Evolutionary conservation across 30 jellyfish, hydroid and myxozoan species (phyloP), one percentile per base, ranked within the genome.

Genomic region (Nemopilema nomurai): DNA sequence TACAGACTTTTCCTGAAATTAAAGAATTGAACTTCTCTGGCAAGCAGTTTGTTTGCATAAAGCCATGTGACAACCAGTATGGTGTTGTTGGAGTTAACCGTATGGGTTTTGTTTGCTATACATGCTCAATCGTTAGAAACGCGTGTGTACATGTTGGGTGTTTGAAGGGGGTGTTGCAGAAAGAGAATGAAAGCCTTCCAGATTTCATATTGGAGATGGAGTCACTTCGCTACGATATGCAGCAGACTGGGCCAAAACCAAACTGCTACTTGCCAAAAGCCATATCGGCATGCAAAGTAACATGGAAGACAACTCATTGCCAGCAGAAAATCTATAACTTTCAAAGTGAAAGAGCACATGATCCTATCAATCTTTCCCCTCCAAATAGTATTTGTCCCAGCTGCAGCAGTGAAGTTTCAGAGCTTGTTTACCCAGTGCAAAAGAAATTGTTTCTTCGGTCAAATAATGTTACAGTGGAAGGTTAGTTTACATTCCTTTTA

Each of bases 41-140:
- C 57, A 41, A 41, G 57, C 57, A 6, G 57, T 57, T 77, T 1
- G 28, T 77, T 51, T 19, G 62, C 27, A 52, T 57, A 18, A 52
- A 77, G 49, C 76, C 77, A 6, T 53, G 49, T 21, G 53, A 57
- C 23, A 77, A 30, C 62, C 23, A 57, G 25, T 62, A 77, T 77
- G 87, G 62, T 62, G 77, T 77, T 27, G 78, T 77, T 52, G 76
- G 87, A 6, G 62, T 77, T 62, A 74, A 77, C 67, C 70, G 87
- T 50, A 62, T 50, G 26, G 64, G 65, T 52, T 77, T 20, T 77
- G 71, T 77, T 24, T 77, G 87, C 28, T 49, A 52, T 77, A 23
- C 16, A 23, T 57, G 87, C 62, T 28, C 77, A 27, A 30, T 77
- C 49, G 74, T 22, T 28, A 41, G 67, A 27, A 74, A 52, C 28